phyloP scores from a whole-genome alignment of 1,140 invertebrate genomes.

The Euura lappo region DNA sequence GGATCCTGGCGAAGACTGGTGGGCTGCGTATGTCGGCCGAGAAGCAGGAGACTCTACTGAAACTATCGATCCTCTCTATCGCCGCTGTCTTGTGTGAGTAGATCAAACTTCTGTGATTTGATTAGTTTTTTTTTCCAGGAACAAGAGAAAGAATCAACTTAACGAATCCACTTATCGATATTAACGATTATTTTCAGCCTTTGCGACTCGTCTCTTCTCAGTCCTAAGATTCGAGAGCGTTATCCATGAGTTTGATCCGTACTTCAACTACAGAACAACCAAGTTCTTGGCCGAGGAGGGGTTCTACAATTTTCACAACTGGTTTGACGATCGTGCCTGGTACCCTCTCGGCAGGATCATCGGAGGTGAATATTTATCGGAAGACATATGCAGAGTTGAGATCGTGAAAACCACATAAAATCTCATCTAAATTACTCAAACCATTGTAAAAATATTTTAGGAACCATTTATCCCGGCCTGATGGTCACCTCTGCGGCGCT shows the following conservation, averaged over 20 bases:
- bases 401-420: constrained; percentile 10
- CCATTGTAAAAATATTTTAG: constrained; percentile 46
- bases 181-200: constrained; percentile 74
- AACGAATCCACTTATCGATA: constrained; percentile 9
- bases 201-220: constrained; percentile 93
- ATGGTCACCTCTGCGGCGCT: constrained; percentile 97
- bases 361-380: constrained; percentile 68
- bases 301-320: constrained; percentile 98
- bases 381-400: background rate
- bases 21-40: constrained; percentile 71
- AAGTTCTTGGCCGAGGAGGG: constrained; percentile 94
- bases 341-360: constrained; percentile 97
- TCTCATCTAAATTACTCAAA: constrained; percentile 14
- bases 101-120: constrained; percentile 9
- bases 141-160: too few species aligned
- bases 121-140: background rate
- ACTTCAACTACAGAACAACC: constrained; percentile 98
- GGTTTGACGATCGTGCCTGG: constrained; percentile 99
- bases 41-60: constrained; percentile 94
- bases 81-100: constrained; percentile 93
- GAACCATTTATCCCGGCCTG: constrained; percentile 96
- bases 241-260: constrained; percentile 99
- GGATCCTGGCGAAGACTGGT: constrained; percentile 49
- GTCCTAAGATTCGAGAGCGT: constrained; percentile 97
- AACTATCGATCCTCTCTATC: constrained; percentile 88